Evolutionary conservation across 2,797 vertebrate genomes (phyloP), one percentile per base, ranked within the genome.

Genomic region (Poecilia gillii): DNA sequence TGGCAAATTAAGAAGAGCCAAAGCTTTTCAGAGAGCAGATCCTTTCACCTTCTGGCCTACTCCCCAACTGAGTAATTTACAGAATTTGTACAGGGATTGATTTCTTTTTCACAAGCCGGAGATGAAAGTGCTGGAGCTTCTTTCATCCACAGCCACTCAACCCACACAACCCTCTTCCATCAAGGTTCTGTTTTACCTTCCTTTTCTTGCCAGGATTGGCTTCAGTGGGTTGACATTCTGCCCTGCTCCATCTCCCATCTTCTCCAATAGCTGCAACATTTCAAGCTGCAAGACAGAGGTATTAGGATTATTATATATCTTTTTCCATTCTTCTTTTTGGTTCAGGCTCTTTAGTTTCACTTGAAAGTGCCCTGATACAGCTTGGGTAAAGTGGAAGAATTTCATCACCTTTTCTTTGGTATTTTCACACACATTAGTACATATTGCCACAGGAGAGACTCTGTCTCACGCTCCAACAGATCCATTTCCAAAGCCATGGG

Each of bases 81-180:
- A 74, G 75, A 80, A 84, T 87, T 83, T 86, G 47, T 78, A 59
- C 23, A 49, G 43, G 74, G 77, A 88, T 85, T 85, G 74, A 87
- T 87, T 78, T 81, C 43, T 78, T 81, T 77, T 77, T 82, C 47
- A 77, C 62, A 31, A 78, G 36, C 73, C 72, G 73, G 86, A 91
- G 90, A 93, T 92, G 89, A 91, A 94, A 91, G 86, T 79, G 68
- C 80, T 62, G n/a, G 51, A 81, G 82, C 81, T 75, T 81, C 89
- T 90, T 92, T 91, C 81, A 91, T 92, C 79, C 82, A 66, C 78
- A 81, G 75, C 81, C 85, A 88, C 88, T 92, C 85, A 87, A 77
- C 79, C 81, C 79, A 71, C 81, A 87, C 78, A 81, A 74, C 77
- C 76, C 64, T 74, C 51, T 87, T 62, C 83, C 80, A 82, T 90